Conservation (phyloP, 2,888 invertebrate genomes). For the Embidobia sp. region DNA sequence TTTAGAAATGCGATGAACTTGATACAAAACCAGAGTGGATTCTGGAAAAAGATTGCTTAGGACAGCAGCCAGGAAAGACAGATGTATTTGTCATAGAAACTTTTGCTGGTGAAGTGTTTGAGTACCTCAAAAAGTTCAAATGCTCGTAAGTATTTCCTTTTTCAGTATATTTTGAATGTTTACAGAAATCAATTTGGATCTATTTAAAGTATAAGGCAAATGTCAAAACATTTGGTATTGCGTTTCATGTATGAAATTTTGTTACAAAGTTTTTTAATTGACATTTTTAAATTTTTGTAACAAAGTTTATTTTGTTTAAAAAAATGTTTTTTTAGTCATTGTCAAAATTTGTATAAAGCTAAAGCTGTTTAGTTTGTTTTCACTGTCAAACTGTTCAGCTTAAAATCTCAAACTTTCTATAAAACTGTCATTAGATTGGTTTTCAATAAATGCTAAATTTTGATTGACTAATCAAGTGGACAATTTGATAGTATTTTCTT, state of each 20-base stretch:
- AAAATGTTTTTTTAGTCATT: constrained; percentile 4
- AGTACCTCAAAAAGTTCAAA: constrained; percentile 85
- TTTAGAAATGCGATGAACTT: constrained; percentile 84
- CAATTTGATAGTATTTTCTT: too few species aligned
- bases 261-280: background rate
- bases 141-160: constrained; percentile 86
- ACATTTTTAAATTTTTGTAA: too few species aligned
- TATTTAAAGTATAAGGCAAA: too few species aligned
- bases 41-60: constrained; percentile 84
- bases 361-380: too few species aligned
- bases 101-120: constrained; percentile 89
- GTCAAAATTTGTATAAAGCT: too few species aligned
- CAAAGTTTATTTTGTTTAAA: background rate
- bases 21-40: constrained; percentile 86
- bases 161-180: constrained; percentile 1
- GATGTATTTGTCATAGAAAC: constrained; percentile 90
- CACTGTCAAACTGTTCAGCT: too few species aligned
- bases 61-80: constrained; percentile 84
- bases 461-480: too few species aligned
- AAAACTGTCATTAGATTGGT: too few species aligned
- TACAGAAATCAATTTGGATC: background rate
- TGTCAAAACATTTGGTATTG: too few species aligned
- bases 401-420: too few species aligned
- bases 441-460: too few species aligned
- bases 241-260: too few species aligned